Evolutionary conservation across 2,888 invertebrate genomes (phyloP), one percentile per base, ranked within the genome.

Genomic region (Agonopterix heracliana): DNA sequence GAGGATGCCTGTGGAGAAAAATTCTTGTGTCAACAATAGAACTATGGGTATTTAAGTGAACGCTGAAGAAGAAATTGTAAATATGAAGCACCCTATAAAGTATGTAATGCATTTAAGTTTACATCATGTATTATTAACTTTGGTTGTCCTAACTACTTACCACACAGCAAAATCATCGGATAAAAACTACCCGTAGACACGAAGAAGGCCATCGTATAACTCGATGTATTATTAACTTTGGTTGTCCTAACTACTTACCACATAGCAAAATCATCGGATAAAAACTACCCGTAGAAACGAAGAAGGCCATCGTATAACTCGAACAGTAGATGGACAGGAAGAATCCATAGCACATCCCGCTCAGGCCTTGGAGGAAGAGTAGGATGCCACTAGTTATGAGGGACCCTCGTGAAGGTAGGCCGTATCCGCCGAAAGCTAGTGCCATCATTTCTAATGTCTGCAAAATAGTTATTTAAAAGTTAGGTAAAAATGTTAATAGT

Each of bases 321-420:
- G 91, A 90, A 66, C 95, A 95, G 57, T 94, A 82, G 0, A 95
- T 92, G 0, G 97, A 96, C 46, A 97, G 93, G 40, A 96, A 90
- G 68, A 97, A 93, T 40, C 97, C 96, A 69, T 94, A 95, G 66
- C 93, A 91, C 95, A 97, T 96, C 51, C 97, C 97, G 63, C 93
- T 92, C 47, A 96, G 82, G 1, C 96, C 96, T 60, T 93, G 56
- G 13, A 95, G 79, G 56, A 94, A 89, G 2, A 94, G 79, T 46
- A 96, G 67, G 0, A 81, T 55, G n/a, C 92, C 89, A 11, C 94
- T 90, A 35, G 91, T 82, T 1, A 85, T 49, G 13, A 93, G 64
- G 0, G 91, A 91, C 1, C 95, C 95, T 1, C 89, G 75, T 34
- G 89, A 90, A 0, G 92, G 88, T 8, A 94, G 85, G 50, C 90